Percentiles rank a stretch among this genome's conserved stretches.
phyloP scores from a whole-genome alignment of 2,888 invertebrate species.

The Cheilosia impressa region DNA sequence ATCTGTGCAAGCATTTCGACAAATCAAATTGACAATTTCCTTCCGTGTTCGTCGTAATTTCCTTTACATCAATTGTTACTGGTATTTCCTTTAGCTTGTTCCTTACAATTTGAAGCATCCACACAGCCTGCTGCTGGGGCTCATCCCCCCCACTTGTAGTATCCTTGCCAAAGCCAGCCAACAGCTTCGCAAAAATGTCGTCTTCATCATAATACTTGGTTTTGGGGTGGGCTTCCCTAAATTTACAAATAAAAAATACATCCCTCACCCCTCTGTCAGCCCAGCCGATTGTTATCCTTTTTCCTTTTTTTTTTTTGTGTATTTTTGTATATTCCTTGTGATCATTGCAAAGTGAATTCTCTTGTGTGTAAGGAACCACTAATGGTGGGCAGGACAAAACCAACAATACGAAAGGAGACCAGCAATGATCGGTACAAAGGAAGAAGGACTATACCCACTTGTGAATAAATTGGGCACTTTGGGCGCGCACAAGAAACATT shows the following conservation, averaged over 20 bases:
- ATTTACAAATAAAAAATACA: constrained; percentile 23
- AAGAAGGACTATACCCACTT: constrained; percentile 30
- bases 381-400: constrained; percentile 31
- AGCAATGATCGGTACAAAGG: background rate
- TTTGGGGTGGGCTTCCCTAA: constrained; percentile 10
- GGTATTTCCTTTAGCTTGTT: constrained; percentile 50
- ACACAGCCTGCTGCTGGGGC: background rate
- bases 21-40: constrained; percentile 43
- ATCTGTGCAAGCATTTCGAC: constrained; percentile 22
- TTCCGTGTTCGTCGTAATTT: constrained; percentile 52
- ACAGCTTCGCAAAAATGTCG: constrained; percentile 27
- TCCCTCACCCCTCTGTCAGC: background rate
- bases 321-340: constrained; percentile 8
- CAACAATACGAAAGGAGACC: background rate
- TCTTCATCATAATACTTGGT: constrained; percentile 26
- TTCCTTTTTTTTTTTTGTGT: background rate
- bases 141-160: constrained; percentile 1
- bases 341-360: constrained; percentile 38
- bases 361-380: constrained; percentile 12
- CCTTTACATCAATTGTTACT: constrained; percentile 61
- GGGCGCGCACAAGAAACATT: constrained; percentile 17
- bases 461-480: constrained; percentile 65
- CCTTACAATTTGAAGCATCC: constrained; percentile 3
- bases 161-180: constrained; percentile 38
- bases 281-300: constrained; percentile 53